These are phyloP conservation scores for Nibea coibor DNA, from an alignment of 2,113 vertebrate genomes.

Conservation along the genomic window DNA sequence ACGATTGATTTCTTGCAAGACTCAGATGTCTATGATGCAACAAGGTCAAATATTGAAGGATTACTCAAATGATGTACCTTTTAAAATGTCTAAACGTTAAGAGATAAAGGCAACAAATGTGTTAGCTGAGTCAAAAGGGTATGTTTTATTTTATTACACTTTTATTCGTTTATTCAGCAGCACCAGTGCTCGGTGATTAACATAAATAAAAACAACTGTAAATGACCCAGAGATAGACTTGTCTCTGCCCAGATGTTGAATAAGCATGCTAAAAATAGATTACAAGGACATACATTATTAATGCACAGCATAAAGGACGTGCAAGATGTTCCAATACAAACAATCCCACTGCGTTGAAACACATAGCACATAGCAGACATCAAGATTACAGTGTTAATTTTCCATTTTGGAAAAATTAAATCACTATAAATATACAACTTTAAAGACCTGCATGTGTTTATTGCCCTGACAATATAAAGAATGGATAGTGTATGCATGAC, in stretches of 20 bases:
- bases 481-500: too few relatives aligned
- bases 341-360: not conserved
- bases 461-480: too few relatives aligned
- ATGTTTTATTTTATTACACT: not conserved
- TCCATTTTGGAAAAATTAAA: not conserved
- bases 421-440: not conserved
- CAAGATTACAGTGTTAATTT: not conserved
- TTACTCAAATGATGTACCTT: not conserved
- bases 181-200: too few relatives aligned
- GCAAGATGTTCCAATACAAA: not conserved
- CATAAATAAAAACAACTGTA: too few relatives aligned
- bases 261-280: not conserved
- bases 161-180: not conserved
- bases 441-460: not conserved
- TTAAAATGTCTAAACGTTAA: not conserved
- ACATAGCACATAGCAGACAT: not conserved
- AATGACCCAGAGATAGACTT: too few relatives aligned
- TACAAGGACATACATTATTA: not conserved
- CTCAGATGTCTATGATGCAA: not conserved
- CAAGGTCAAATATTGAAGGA: not conserved
- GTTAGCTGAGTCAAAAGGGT: too few relatives aligned
- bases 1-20: not conserved
- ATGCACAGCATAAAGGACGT: not conserved
- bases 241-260: not conserved
- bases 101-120: not conserved